A percentile compares a stretch with the other conserved stretches of the same genome.
phyloP scores from a whole-genome alignment of 30 jellyfish, hydroid and myxozoan genomes.

The Aurelia sp. region DNA sequence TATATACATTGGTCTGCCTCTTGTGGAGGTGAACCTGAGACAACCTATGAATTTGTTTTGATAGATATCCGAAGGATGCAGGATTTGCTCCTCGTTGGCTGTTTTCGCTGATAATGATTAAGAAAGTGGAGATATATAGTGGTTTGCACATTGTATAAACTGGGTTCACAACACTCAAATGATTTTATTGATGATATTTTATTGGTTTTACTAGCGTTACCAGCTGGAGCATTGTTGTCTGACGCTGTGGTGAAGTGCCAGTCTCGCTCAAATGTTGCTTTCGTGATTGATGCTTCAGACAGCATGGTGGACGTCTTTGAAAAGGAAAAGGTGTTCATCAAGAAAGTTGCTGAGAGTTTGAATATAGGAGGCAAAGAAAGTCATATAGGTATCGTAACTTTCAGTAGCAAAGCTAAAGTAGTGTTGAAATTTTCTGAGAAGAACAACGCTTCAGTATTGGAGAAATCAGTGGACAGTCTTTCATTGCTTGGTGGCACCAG shows the following conservation, averaged over 20 bases:
- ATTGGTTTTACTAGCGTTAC: too few relatives aligned
- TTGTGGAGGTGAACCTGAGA: too few relatives aligned
- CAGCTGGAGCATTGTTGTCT: too few relatives aligned
- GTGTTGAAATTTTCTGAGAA: slow-evolving; percentile 44
- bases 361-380: slow-evolving; percentile 32
- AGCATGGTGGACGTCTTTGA: slow-evolving; percentile 39
- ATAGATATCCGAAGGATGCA: too few relatives aligned
- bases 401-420: slow-evolving; percentile 45
- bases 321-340: slow-evolving; percentile 57
- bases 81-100: too few relatives aligned
- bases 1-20: too few relatives aligned
- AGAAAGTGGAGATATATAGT: too few relatives aligned
- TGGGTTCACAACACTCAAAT: too few relatives aligned
- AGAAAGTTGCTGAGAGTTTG: slow-evolving; percentile 25
- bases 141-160: too few relatives aligned
- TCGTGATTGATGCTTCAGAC: slow-evolving; percentile 68
- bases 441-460: slow-evolving; percentile 24
- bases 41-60: too few relatives aligned
- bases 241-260: slow-evolving; percentile 5
- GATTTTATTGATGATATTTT: too few relatives aligned
- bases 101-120: too few relatives aligned
- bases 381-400: slow-evolving; percentile 65
- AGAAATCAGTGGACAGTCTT: slow-evolving; percentile 51
- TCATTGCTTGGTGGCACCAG: slow-evolving; percentile 52
- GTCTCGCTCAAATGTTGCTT: slow-evolving; percentile 60